Base-by-base conservation (phyloP, 2,888 invertebrate species). In the Chrysolina haemoptera region DNA sequence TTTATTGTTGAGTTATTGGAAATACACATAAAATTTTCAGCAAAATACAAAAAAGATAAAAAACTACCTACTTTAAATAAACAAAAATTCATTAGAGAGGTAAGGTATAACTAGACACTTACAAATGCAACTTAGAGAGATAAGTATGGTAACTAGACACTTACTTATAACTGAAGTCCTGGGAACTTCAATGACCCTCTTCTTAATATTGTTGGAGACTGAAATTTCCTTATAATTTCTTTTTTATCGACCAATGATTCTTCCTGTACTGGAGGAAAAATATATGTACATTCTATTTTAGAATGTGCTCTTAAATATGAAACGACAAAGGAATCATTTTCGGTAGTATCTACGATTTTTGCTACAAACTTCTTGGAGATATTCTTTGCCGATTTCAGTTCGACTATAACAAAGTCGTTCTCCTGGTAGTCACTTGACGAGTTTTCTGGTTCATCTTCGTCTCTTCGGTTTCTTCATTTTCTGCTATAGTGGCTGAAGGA, bases 361-460 rank as follows among this genome's bases (percentile, higher is more conserved):
- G 62, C 62, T 62, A 62, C 62, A 62, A 62, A 62, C 62, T 62
- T 62, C 35, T 62, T 62, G 62, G 62, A 62, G 12, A 62, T 62
- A 62, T 62, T 62, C 62, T 62, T 62, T 62, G 62, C 22, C 62
- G 62, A 62, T 62, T 62, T 62, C 62, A 62, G 62, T 62, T 62
- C 62, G 22, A 18, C 62, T 62, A 22, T 22, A 62, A 62, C 12
- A 11, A 62, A 62, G 62, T 62, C 18, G 62, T 62, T 62, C 62
- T 18, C 62, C 62, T 62, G 62, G 62, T 62, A 62, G 35, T 62
- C 62, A 62, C 62, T 62, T 62, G 18, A 20, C n/a, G 35, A 62
- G 22, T 62, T 62, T 62, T 62, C 62, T 62, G 22, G 62, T 62
- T 62, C 62, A 62, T 62, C 20, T 62, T 14, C 62, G 22, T 20